These are phyloP conservation scores for Chionodraco myersi DNA, from an alignment of 2,113 vertebrate genomes.

Conservation along the genomic window DNA sequence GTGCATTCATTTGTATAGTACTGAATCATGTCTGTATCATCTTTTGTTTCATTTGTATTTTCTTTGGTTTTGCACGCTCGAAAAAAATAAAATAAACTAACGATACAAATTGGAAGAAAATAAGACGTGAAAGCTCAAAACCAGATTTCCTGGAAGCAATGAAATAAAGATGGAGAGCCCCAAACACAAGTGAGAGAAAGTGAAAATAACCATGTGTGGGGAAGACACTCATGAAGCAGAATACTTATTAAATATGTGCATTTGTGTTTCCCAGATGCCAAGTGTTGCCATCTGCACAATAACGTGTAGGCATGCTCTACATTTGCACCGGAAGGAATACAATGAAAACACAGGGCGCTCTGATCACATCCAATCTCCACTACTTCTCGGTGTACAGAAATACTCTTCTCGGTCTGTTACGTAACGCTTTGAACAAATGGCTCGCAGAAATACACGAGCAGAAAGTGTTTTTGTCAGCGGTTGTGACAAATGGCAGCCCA, in stretches of 20 bases:
- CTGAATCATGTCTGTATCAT: too few relatives aligned
- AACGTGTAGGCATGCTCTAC: constrained; percentile 23
- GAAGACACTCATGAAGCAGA: constrained; percentile 2
- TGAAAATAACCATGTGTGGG: background rate
- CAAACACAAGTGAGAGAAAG: background rate
- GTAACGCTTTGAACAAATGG: constrained; percentile 24
- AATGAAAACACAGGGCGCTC: constrained; percentile 3
- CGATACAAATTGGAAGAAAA: background rate
- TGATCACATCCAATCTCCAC: constrained; percentile 16
- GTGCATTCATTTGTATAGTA: too few relatives aligned
- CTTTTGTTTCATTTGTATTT: too few relatives aligned
- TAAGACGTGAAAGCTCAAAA: constrained; percentile 3
- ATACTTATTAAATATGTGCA: constrained; percentile 11
- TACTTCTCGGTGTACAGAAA: background rate
- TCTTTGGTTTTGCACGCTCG: too few relatives aligned
- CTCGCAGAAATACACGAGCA: constrained; percentile 18
- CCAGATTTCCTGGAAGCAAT: background rate
- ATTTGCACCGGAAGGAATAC: constrained; percentile 28
- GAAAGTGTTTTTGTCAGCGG: constrained; percentile 4
- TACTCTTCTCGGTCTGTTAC: constrained; percentile 19
- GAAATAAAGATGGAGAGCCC: background rate
- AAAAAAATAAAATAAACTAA: too few relatives aligned
- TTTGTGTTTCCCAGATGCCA: constrained; percentile 19
- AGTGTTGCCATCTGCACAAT: constrained; percentile 45
- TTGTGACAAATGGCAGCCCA: constrained; percentile 32